Conservation (phyloP, 2,888 invertebrate species). For the Boloria euphrosyne region DNA sequence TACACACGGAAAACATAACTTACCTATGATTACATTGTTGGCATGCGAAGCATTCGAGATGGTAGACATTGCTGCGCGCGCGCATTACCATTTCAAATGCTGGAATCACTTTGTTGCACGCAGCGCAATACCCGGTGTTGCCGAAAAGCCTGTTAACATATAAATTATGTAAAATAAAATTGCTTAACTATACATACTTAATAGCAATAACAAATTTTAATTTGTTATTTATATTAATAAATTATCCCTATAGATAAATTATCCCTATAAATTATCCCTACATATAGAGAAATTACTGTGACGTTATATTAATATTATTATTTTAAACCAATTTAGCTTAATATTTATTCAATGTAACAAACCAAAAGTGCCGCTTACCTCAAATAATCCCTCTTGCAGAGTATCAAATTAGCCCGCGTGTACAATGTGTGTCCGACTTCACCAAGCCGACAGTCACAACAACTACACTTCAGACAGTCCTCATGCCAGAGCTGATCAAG, state of each 20-base stretch:
- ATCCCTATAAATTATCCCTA: neutral
- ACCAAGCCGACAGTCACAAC: slow-evolving; percentile 97
- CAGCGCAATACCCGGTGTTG: slow-evolving; percentile 97
- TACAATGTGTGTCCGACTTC: slow-evolving; percentile 98
- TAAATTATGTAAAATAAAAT: neutral
- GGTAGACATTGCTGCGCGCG: slow-evolving; percentile 97
- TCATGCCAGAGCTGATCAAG: slow-evolving; percentile 98
- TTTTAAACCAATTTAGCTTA: neutral
- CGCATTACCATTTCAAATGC: slow-evolving; percentile 99
- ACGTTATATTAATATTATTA: neutral
- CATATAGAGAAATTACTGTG: neutral
- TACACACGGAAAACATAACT: slow-evolving; percentile 49
- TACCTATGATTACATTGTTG: slow-evolving; percentile 99
- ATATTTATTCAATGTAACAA: neutral
- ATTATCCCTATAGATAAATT: neutral
- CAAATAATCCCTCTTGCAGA: slow-evolving; percentile 97
- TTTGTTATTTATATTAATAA: too few species aligned
- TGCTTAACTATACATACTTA: neutral
- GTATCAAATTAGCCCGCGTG: slow-evolving; percentile 96
- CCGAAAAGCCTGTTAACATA: slow-evolving; percentile 90
- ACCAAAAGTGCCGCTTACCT: slow-evolving; percentile 79
- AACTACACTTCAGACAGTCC: slow-evolving; percentile 98
- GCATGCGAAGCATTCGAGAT: slow-evolving; percentile 98
- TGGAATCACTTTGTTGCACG: slow-evolving; percentile 98
- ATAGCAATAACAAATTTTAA: too few species aligned